Evolutionary conservation across 2,888 invertebrate species (phyloP).

Genomic region (Bembecia ichneumoniformis): DNA sequence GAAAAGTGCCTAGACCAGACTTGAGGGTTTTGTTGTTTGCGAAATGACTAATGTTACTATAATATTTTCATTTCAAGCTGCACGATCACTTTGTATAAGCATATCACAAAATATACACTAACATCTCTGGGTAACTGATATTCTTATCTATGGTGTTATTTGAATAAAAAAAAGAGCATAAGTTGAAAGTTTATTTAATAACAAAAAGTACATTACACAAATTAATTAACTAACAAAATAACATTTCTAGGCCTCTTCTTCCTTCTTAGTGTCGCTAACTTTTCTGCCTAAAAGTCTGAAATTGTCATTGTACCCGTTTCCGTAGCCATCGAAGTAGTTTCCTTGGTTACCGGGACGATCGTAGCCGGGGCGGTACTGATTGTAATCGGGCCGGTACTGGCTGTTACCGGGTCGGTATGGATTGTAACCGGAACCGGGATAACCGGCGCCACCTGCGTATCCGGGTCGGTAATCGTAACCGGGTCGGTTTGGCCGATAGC

Average conservation of each 20-base stretch:
- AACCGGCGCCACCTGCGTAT: constrained; percentile 20
- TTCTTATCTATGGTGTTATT: too few species aligned
- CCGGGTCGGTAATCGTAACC: constrained; percentile 27
- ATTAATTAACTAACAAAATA: background rate
- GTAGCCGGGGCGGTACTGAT: constrained; percentile 17
- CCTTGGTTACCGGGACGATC: constrained; percentile 28
- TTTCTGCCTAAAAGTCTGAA: constrained; percentile 42
- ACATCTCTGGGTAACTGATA: too few species aligned
- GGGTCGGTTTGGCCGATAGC: constrained; percentile 22
- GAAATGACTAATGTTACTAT: too few species aligned
- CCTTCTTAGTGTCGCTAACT: constrained; percentile 35
- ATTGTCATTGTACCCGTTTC: constrained; percentile 42
- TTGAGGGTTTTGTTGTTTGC: too few species aligned
- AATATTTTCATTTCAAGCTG: too few species aligned
- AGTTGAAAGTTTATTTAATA: background rate
- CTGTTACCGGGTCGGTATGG: constrained; percentile 19
- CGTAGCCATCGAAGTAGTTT: constrained; percentile 42
- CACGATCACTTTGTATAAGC: too few species aligned
- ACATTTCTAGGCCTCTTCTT: constrained; percentile 16
- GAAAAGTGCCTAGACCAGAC: too few species aligned
- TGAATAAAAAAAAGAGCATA: background rate
- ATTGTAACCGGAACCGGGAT: constrained; percentile 20
- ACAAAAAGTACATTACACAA: constrained; percentile 7
- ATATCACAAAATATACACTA: too few species aligned
- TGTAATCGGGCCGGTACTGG: constrained; percentile 17